Percentiles rank a stretch among this genome's conserved stretches.
Evolutionary conservation across 1,140 invertebrate genomes (phyloP).

Genomic region (Drosophila parvula): DNA sequence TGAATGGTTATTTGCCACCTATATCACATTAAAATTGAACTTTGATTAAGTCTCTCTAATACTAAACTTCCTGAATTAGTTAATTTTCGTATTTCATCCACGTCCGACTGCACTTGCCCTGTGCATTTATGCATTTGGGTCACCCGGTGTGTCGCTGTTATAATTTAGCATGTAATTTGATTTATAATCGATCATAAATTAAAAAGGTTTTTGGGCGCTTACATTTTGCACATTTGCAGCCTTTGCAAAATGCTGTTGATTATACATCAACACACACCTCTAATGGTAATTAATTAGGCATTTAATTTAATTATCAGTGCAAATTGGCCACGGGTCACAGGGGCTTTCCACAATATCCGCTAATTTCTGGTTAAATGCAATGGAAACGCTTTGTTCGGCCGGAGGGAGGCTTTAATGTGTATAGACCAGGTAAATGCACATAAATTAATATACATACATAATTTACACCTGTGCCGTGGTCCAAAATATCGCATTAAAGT

Average conservation of each 20-base stretch:
- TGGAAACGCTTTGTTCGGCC: constrained; percentile 29
- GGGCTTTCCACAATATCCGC: constrained; percentile 49
- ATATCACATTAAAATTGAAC: not conserved
- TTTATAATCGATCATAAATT: constrained; percentile 51
- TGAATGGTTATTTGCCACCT: not conserved
- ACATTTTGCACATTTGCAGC: constrained; percentile 44
- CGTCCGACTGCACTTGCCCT: not conserved
- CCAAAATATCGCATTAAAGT: constrained; percentile 5
- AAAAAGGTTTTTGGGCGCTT: constrained; percentile 31
- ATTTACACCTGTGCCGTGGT: constrained; percentile 65
- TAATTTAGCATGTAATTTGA: constrained; percentile 37
- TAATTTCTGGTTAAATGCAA: constrained; percentile 69
- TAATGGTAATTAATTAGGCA: constrained; percentile 70
- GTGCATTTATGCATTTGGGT: constrained; percentile 19
- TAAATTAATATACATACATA: constrained; percentile 71
- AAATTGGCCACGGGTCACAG: constrained; percentile 35
- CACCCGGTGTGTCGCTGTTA: constrained; percentile 14
- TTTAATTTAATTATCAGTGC: constrained; percentile 68
- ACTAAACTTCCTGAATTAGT: not conserved
- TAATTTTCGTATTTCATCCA: not conserved
- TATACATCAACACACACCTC: not conserved
- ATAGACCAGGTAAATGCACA: constrained; percentile 38
- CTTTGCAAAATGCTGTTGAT: constrained; percentile 2
- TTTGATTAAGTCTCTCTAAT: not conserved
- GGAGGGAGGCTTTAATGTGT: constrained; percentile 22